Percentiles rank a stretch among this genome's conserved stretches.
Evolutionary conservation across 2,888 invertebrate species (phyloP).

Genomic region (Eutolmus rufibarbis): DNA sequence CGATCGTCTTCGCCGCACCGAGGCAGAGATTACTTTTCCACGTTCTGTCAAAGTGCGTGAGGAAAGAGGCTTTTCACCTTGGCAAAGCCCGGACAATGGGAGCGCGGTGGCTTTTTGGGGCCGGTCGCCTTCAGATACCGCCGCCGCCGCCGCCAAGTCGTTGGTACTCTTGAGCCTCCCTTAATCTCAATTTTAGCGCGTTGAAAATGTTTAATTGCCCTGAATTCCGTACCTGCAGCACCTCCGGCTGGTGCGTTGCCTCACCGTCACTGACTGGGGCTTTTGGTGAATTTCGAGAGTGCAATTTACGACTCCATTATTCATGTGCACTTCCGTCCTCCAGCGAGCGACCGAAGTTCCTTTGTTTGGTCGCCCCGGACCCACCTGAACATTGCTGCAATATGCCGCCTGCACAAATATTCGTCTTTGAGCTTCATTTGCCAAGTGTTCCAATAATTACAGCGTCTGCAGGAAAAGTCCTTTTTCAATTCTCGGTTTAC

Average conservation of each 20-base stretch:
- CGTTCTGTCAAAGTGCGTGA: constrained; percentile 46
- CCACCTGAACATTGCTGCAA: neutral
- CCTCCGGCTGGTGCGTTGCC: neutral
- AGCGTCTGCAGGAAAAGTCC: too few relatives aligned
- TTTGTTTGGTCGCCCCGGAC: neutral
- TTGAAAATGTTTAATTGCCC: constrained; percentile 48
- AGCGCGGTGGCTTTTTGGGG: constrained; percentile 15
- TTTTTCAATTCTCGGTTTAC: too few relatives aligned
- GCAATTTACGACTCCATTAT: neutral
- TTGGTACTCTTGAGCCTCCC: neutral
- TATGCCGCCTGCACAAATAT: neutral
- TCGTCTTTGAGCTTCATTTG: neutral
- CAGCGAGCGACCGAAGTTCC: neutral
- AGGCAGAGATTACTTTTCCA: constrained; percentile 23
- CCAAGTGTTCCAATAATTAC: neutral
- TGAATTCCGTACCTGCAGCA: constrained; percentile 44
- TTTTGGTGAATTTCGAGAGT: neutral
- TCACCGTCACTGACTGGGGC: neutral
- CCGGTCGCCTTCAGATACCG: neutral
- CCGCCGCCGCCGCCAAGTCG: neutral
- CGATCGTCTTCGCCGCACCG: neutral
- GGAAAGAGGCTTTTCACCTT: constrained; percentile 22
- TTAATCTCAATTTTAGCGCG: constrained; percentile 8
- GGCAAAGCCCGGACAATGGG: constrained; percentile 30
- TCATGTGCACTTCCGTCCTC: neutral